Evolutionary conservation across 2,113 vertebrate species (phyloP).

Genomic region (Gracilinanus agilis): DNA sequence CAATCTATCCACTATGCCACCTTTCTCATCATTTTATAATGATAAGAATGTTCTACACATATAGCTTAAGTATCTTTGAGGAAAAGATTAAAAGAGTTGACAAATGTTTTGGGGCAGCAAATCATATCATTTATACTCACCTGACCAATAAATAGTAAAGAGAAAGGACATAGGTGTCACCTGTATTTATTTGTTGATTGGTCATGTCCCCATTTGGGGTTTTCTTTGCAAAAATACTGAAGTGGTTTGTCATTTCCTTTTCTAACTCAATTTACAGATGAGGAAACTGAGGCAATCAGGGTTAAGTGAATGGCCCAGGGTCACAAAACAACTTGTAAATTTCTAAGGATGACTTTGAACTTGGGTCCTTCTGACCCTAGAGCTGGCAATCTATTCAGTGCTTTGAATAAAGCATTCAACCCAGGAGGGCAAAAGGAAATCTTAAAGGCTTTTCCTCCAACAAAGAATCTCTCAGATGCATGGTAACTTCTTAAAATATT

Average conservation of each 20-base stretch:
- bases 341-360: too few relatives aligned
- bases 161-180: background rate
- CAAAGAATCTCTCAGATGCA: background rate
- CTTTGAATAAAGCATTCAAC: too few relatives aligned
- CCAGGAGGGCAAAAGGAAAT: background rate
- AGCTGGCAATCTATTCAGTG: too few relatives aligned
- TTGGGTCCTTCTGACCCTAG: too few relatives aligned
- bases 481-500: background rate
- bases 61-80: background rate
- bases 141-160: background rate
- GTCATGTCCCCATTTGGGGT: too few relatives aligned
- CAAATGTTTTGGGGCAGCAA: background rate
- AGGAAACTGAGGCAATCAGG: too few relatives aligned
- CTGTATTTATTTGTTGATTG: background rate
- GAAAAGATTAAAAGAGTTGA: background rate
- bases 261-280: too few relatives aligned
- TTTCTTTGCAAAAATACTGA: too few relatives aligned
- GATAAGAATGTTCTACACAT: background rate
- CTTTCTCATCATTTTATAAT: background rate
- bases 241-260: too few relatives aligned
- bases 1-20: background rate
- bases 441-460: background rate
- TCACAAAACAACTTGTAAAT: too few relatives aligned
- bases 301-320: too few relatives aligned
- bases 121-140: background rate